phyloP scores from a whole-genome alignment of 2,113 vertebrate genomes.

The Taurulus bubalis region DNA sequence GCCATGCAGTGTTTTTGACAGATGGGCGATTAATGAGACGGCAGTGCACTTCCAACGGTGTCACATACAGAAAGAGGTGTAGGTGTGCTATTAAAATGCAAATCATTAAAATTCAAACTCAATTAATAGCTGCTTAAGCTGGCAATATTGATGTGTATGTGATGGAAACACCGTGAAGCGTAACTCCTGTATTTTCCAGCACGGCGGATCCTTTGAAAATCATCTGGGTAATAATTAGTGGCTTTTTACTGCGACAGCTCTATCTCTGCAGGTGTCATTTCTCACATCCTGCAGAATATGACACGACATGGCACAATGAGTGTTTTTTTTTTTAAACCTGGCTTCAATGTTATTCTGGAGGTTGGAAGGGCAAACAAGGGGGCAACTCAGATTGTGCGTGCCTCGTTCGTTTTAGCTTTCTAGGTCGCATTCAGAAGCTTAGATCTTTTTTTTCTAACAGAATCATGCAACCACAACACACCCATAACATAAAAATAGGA shows the following conservation, averaged over 20 bases:
- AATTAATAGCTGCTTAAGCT: constrained; percentile 11
- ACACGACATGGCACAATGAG: not conserved
- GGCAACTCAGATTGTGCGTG: not conserved
- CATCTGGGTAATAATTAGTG: constrained; percentile 17
- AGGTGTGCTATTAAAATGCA: constrained; percentile 50
- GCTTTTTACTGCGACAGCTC: constrained; percentile 27
- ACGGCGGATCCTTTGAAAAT: not conserved
- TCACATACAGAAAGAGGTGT: constrained; percentile 15
- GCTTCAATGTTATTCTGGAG: not conserved
- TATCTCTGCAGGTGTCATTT: constrained; percentile 3
- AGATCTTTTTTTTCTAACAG: not conserved
- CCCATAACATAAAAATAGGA: not conserved
- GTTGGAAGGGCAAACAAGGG: not conserved
- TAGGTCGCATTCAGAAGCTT: not conserved
- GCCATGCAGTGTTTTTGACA: constrained; percentile 29
- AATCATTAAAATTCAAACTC: constrained; percentile 22
- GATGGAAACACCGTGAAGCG: constrained; percentile 6
- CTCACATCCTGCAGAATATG: not conserved
- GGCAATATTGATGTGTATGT: not conserved
- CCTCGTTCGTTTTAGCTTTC: not conserved
- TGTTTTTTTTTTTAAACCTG: not conserved
- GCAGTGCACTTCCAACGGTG: constrained; percentile 25
- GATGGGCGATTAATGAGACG: constrained; percentile 41
- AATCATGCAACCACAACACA: not conserved
- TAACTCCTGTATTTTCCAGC: constrained; percentile 5